phyloP scores from a whole-genome alignment of 2,888 invertebrate genomes.

The Ophonus ardosiacus region DNA sequence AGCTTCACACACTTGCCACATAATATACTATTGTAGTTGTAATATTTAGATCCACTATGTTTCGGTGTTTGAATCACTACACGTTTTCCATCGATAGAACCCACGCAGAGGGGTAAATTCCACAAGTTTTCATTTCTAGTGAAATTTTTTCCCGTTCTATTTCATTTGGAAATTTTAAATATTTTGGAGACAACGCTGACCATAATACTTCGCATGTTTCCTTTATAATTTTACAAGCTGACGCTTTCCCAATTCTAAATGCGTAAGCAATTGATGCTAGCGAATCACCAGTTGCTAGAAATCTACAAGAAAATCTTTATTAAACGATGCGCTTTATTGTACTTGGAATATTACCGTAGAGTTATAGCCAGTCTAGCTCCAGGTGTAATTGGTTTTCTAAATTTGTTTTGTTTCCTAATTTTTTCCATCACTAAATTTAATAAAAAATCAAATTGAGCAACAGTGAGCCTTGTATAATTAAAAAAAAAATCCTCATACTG shows the following conservation, averaged over 20 bases:
- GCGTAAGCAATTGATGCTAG: conserved; percentile 45
- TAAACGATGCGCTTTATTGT: no score
- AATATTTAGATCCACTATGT: conserved; percentile 66
- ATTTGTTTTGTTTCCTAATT: no score
- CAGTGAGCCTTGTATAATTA: no score
- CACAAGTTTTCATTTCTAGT: conserved; percentile 65
- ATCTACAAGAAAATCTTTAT: conserved; percentile 18
- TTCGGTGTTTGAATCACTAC: conserved; percentile 65
- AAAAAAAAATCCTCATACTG: no score
- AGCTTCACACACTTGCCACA: no score
- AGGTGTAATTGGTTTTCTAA: no score
- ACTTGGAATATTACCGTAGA: no score
- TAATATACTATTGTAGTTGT: no score
- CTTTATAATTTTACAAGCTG: conserved; percentile 42
- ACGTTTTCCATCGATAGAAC: conserved; percentile 65
- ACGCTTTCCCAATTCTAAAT: conserved; percentile 52
- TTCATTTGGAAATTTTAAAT: conserved; percentile 58
- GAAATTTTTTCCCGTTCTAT: conserved; percentile 65
- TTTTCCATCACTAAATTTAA: no score
- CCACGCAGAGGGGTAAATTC: conserved; percentile 66
- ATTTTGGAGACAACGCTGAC: conserved; percentile 5
- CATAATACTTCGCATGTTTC: conserved; percentile 45
- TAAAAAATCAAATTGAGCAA: no score
- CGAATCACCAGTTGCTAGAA: conserved; percentile 54
- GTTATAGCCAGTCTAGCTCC: no score